These are phyloP conservation scores for Bombus haemorrhoidalis DNA, from an alignment of 1,140 invertebrate species.

Conservation along the genomic window DNA sequence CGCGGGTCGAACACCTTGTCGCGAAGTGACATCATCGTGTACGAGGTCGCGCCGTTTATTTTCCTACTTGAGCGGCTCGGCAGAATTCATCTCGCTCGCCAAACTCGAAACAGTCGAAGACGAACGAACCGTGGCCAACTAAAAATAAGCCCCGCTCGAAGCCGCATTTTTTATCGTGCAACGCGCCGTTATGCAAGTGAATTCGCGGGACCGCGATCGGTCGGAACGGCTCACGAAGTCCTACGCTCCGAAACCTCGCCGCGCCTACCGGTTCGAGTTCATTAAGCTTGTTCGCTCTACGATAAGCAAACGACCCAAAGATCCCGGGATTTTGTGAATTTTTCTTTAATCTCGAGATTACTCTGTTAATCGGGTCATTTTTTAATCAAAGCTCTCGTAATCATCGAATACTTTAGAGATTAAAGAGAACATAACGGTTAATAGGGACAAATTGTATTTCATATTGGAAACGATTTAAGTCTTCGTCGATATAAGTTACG, in stretches of 20 bases:
- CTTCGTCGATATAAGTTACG: no score
- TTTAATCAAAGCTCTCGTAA: no score
- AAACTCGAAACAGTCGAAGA: conserved; percentile 29
- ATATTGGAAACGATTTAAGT: no score
- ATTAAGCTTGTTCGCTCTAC: no score
- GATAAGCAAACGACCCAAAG: no score
- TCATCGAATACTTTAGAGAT: no score
- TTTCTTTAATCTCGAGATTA: no score
- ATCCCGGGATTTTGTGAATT: no score
- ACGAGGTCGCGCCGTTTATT: conserved; percentile 6
- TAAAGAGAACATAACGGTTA: no score
- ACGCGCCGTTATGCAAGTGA: conserved; percentile 20
- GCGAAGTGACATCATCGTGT: not conserved
- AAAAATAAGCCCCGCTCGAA: conserved; percentile 31
- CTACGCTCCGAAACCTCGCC: not conserved
- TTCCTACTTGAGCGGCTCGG: not conserved
- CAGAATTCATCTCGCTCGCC: conserved; percentile 25
- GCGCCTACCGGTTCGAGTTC: no score
- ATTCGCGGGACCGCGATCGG: not conserved
- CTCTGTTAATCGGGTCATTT: no score
- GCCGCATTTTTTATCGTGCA: conserved; percentile 26
- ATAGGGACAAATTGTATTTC: no score
- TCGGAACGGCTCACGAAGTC: not conserved
- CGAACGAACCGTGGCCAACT: conserved; percentile 13
- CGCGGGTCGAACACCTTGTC: conserved; percentile 1